phyloP scores from a whole-genome alignment of 92 coral and sea anemone species.

The Virgularia gustaviana region DNA sequence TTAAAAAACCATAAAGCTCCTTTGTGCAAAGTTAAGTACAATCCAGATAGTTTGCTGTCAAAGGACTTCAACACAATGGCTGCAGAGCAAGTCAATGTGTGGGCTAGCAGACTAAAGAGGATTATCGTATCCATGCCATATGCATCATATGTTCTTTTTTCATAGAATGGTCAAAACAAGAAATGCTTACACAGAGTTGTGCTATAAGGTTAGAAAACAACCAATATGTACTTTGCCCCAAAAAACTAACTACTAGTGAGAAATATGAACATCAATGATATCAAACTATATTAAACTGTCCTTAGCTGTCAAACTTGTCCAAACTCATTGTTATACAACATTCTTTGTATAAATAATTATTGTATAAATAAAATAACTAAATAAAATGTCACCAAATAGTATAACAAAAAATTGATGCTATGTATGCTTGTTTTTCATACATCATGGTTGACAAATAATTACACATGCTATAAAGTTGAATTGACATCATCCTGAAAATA shows the following conservation, averaged over 20 bases:
- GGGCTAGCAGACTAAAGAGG: constrained; percentile 45
- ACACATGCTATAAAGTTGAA: too few species aligned
- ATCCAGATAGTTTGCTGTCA: constrained; percentile 15
- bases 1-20: constrained; percentile 36
- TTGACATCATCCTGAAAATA: too few species aligned
- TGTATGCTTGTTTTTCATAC: too few species aligned
- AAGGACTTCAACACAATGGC: constrained; percentile 43
- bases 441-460: too few species aligned
- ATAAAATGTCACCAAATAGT: too few species aligned
- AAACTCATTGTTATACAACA: too few species aligned
- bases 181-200: constrained; percentile 41
- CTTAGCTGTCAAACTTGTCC: too few species aligned
- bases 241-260: background rate
- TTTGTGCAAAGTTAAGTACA: constrained; percentile 17
- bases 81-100: constrained; percentile 40
- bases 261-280: too few species aligned
- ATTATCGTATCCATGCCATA: constrained; percentile 38
- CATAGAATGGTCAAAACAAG: constrained; percentile 40
- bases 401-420: too few species aligned
- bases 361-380: too few species aligned
- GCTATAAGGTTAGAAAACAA: constrained; percentile 16
- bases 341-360: too few species aligned
- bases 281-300: too few species aligned
- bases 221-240: constrained; percentile 38
- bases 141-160: constrained; percentile 37